Evolutionary conservation across 2,888 invertebrate species (phyloP), one percentile per base, ranked within the genome.

Genomic region (Calameuta idolon): DNA sequence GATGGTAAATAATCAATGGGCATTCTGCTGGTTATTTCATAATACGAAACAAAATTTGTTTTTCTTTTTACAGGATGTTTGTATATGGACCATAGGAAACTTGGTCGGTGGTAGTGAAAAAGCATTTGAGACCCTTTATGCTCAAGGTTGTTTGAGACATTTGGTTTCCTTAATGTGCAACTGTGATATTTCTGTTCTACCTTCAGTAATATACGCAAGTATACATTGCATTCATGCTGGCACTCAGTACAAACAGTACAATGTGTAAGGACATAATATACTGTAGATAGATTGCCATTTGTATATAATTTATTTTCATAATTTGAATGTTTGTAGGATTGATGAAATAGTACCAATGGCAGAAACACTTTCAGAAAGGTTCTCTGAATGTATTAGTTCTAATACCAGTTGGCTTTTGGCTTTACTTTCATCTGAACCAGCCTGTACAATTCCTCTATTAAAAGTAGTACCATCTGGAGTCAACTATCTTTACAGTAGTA

Each of bases 81-180:
- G 88, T 77, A 82, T 88, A 30, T 90, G 90, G 90, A 90, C 92
- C 11, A 86, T 92, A 30, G 92, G 91, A 71, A 92, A 92, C 85
- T 86, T 92, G 68, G 83, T 84, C 34, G 81, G 81, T 12, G 89
- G 88, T 75, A 89, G 87, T 74, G 75, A 81, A 23, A 86, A 86
- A 37, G 85, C 89, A 15, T 90, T 90, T 73, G 82, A 84, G 76
- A 83, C 89, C 76, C 80, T 92, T 12, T 85, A 90, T 71, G 88
- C 90, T 3, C 92, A 92, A 82, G 89, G 87, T 35, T 88, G 89
- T 34, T 69, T 89, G 2, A 85, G 85, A 74, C 85, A 84, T 76
- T 82, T 91, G 68, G 81, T 85, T 69, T 85, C 83, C 12, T 77
- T 90, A 69, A 79, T 88, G 11, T 73, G 75, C 1, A 81, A 88